phyloP scores from a whole-genome alignment of 2,888 invertebrate species.

The Pristionchus entomophagus region DNA sequence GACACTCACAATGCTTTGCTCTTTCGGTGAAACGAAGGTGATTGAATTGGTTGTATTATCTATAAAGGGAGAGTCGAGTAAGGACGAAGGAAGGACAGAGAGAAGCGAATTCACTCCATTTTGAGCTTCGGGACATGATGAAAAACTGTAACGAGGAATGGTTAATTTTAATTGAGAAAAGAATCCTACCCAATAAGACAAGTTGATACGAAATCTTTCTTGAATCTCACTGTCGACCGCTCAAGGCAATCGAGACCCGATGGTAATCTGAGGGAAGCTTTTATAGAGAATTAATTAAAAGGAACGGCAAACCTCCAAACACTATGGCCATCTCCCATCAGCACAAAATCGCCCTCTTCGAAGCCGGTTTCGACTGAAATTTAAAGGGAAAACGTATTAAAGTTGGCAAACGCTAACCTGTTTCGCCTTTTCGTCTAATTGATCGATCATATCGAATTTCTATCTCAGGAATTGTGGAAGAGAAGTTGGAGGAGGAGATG shows the following conservation, averaged over 20 bases:
- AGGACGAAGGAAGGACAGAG: neutral
- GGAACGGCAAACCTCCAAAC: neutral
- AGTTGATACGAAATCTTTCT: slow-evolving; percentile 1
- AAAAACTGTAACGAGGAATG: neutral
- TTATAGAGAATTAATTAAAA: too few species aligned
- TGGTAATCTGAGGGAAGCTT: neutral
- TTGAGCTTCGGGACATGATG: neutral
- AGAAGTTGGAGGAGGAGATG: neutral
- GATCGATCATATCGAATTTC: neutral
- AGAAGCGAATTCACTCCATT: neutral
- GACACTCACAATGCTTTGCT: neutral
- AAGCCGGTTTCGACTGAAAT: neutral
- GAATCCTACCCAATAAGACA: neutral
- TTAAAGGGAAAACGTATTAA: neutral
- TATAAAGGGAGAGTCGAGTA: slow-evolving; percentile 8
- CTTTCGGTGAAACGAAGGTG: neutral
- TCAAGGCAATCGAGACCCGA: neutral
- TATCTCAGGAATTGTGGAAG: neutral
- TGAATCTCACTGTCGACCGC: neutral
- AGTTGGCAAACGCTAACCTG: neutral
- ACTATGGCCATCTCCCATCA: neutral
- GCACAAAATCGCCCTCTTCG: slow-evolving; percentile 10
- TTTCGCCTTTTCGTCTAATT: neutral
- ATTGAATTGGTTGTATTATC: neutral
- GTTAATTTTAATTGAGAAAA: neutral